Percentiles rank a stretch among this genome's conserved stretches.
phyloP scores from a whole-genome alignment of 2,797 vertebrate genomes.

The Xenops minutus region DNA sequence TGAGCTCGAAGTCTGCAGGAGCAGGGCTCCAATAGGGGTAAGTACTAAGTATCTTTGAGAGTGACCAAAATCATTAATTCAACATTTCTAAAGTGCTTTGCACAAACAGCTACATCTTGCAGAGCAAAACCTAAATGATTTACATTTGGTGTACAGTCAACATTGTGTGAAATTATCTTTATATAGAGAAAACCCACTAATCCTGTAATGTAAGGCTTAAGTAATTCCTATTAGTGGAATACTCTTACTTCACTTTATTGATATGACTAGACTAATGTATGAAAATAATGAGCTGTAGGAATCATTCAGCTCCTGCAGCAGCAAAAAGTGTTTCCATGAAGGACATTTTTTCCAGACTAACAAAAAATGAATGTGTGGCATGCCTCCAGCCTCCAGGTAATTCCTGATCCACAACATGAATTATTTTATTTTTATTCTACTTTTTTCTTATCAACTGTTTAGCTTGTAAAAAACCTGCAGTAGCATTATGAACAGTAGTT shows the following conservation, averaged over 20 bases:
- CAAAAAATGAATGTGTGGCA: rapidly evolving
- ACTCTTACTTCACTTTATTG: background rate
- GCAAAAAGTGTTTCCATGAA: background rate
- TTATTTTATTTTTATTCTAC: background rate
- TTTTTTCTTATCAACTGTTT: background rate
- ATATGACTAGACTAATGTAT: background rate
- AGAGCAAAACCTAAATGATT: background rate
- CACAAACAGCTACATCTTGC: background rate
- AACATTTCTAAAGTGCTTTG: background rate
- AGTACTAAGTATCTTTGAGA: background rate
- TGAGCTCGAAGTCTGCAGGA: background rate
- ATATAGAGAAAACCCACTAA: background rate
- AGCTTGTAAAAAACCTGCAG: background rate
- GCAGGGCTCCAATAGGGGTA: background rate
- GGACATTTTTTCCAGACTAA: background rate
- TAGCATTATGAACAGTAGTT: background rate
- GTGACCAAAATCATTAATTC: background rate
- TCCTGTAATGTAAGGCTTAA: background rate
- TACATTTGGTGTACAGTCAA: background rate
- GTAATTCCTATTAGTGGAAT: background rate
- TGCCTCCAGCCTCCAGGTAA: background rate
- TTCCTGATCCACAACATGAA: background rate
- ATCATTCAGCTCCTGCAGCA: background rate
- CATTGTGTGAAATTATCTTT: background rate
- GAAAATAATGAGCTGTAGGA: background rate